Evolutionary conservation across 2,113 vertebrate species (phyloP).

Genomic region (mouse (Mus musculus)): DNA sequence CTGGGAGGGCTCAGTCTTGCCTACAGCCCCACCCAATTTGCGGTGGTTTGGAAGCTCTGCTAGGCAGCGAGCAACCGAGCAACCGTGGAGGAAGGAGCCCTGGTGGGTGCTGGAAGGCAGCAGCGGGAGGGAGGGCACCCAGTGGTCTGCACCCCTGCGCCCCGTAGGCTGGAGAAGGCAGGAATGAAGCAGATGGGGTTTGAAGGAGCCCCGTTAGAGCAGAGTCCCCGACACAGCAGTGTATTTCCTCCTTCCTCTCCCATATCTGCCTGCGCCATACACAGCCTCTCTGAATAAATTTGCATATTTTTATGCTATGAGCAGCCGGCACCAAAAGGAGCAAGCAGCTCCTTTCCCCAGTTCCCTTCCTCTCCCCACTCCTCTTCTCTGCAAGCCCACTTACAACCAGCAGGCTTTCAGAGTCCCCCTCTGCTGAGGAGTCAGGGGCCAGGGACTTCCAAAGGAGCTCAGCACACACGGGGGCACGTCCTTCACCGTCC

Average conservation of each 20-base stretch:
- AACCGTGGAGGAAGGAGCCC: not conserved
- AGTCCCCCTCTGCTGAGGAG: conserved; percentile 34
- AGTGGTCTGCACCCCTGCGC: too few relatives aligned
- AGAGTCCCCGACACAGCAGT: conserved; percentile 48
- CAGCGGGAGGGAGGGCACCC: not conserved
- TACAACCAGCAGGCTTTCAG: not conserved
- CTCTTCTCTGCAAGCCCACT: not conserved
- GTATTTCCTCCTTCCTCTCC: conserved; percentile 53
- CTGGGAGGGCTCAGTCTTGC: not conserved
- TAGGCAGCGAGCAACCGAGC: not conserved
- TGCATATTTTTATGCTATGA: conserved; percentile 69
- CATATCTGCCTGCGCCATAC: conserved; percentile 68
- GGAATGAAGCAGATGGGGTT: conserved; percentile 10
- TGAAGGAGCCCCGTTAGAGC: conserved; percentile 33
- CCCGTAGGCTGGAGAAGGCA: not conserved
- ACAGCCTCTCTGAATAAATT: conserved; percentile 74
- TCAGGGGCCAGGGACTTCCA: not conserved
- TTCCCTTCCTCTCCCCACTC: not conserved
- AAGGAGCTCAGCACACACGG: not conserved
- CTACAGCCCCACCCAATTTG: not conserved
- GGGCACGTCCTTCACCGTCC: not conserved
- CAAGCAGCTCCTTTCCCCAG: conserved; percentile 13
- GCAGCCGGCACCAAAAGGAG: conserved; percentile 67
- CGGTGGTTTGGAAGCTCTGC: not conserved
- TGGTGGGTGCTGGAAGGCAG: not conserved